Conservation (phyloP, 2,888 invertebrate genomes). For the Ophion slaviceki region DNA sequence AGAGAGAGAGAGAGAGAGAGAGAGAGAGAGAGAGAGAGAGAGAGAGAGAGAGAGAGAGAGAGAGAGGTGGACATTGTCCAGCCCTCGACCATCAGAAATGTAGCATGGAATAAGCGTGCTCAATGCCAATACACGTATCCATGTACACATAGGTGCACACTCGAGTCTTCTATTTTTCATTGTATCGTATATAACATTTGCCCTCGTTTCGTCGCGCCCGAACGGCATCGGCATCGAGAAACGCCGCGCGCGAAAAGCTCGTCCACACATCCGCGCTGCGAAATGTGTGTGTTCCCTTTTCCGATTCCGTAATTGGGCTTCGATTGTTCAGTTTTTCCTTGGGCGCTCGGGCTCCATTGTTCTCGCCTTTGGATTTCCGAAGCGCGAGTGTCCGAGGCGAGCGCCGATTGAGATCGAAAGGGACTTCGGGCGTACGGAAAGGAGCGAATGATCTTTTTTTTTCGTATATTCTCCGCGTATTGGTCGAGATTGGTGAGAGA, state of each 20-base stretch:
- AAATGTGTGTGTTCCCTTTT: constrained; percentile 4
- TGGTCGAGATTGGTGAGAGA: not conserved
- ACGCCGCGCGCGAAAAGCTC: constrained; percentile 39
- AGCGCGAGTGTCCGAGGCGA: not conserved
- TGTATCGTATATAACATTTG: constrained; percentile 39
- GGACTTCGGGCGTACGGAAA: not conserved
- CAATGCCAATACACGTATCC: constrained; percentile 28
- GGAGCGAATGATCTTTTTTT: not conserved
- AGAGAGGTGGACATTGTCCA: constrained; percentile 45
- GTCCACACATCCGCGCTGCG: constrained; percentile 7
- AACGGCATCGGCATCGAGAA: constrained; percentile 37
- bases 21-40: constrained; percentile 25
- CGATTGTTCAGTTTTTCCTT: constrained; percentile 56
- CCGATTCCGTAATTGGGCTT: constrained; percentile 53
- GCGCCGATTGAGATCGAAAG: not conserved
- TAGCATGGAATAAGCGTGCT: constrained; percentile 49
- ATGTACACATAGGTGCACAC: not conserved
- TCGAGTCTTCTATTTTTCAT: constrained; percentile 22
- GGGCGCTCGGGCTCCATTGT: not conserved
- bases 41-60: constrained; percentile 35
- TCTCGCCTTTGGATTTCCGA: constrained; percentile 18
- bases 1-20: too few species aligned
- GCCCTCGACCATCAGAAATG: constrained; percentile 53
- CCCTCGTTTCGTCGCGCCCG: constrained; percentile 52
- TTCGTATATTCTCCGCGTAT: not conserved